Conservation (phyloP, 2,113 vertebrate genomes). For the Bujurquina vittata region DNA sequence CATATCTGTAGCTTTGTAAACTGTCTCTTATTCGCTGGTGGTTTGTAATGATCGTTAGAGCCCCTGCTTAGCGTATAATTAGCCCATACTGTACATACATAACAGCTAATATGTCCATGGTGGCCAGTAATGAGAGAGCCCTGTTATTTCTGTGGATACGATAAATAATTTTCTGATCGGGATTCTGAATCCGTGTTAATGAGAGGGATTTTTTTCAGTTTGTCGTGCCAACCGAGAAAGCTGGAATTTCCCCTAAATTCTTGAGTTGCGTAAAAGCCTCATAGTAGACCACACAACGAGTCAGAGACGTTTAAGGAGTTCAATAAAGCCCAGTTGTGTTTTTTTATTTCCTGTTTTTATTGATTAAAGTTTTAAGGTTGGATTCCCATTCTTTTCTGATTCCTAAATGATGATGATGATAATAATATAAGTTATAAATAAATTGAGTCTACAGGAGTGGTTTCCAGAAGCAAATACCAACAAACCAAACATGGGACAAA, state of each 20-base stretch:
- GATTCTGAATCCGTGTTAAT: not conserved
- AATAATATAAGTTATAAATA: not conserved
- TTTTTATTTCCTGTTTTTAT: not conserved
- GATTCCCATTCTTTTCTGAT: not conserved
- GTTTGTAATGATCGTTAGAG: constrained; percentile 13
- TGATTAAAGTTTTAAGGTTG: not conserved
- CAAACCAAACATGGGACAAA: not conserved
- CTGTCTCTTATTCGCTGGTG: not conserved
- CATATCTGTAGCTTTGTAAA: not conserved
- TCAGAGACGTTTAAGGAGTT: not conserved
- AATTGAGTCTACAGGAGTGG: not conserved
- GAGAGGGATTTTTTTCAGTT: not conserved
- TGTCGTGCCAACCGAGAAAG: not conserved
- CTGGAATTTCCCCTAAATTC: constrained; percentile 29
- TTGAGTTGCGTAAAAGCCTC: constrained; percentile 14
- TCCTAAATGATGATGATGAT: not conserved
- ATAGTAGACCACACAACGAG: constrained; percentile 1
- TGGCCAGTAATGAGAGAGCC: not conserved
- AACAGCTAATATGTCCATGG: not conserved
- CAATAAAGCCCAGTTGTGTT: not conserved
- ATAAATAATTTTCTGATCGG: not conserved
- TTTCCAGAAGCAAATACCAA: not conserved
- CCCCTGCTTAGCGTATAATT: not conserved
- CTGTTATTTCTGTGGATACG: not conserved
- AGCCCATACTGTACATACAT: not conserved